Evolutionary conservation across 1,140 invertebrate species (phyloP).

Genomic region (Halesus radiatus): DNA sequence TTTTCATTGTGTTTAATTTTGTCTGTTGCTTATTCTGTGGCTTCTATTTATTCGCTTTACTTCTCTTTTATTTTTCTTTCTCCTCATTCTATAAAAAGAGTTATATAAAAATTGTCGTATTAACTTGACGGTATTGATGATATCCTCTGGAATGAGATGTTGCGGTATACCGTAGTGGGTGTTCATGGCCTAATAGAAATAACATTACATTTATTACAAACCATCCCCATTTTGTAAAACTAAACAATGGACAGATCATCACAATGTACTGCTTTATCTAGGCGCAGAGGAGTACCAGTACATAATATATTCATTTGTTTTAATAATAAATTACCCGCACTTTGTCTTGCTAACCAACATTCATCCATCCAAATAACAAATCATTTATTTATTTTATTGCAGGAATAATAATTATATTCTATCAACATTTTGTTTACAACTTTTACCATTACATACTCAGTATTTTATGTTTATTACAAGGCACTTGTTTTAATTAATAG

Average conservation of each 20-base stretch:
- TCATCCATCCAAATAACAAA: slow-evolving; percentile 40
- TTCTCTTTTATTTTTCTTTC: not conserved
- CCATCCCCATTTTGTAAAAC: slow-evolving; percentile 5
- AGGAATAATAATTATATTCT: not conserved
- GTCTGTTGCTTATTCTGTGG: not conserved
- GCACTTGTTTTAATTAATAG: not conserved
- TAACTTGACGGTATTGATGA: slow-evolving; percentile 14
- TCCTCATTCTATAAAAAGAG: not conserved
- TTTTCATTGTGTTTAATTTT: not conserved
- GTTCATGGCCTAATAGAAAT: slow-evolving; percentile 54
- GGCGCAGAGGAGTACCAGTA: slow-evolving; percentile 27
- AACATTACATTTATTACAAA: slow-evolving; percentile 16
- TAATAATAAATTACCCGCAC: slow-evolving; percentile 22
- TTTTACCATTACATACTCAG: not conserved
- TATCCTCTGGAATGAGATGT: slow-evolving; percentile 8
- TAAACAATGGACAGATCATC: slow-evolving; percentile 6
- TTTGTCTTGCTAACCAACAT: slow-evolving; percentile 38
- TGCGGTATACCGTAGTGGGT: slow-evolving; percentile 45
- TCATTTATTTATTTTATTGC: slow-evolving; percentile 22
- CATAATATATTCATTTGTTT: not conserved
- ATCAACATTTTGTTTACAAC: not conserved
- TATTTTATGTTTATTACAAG: not conserved
- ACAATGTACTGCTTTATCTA: not conserved
- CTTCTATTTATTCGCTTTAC: slow-evolving; percentile 3
- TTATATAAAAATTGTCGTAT: not conserved